Base-by-base conservation (phyloP, 2,888 invertebrate genomes). In the Erpobdella octoculata region DNA sequence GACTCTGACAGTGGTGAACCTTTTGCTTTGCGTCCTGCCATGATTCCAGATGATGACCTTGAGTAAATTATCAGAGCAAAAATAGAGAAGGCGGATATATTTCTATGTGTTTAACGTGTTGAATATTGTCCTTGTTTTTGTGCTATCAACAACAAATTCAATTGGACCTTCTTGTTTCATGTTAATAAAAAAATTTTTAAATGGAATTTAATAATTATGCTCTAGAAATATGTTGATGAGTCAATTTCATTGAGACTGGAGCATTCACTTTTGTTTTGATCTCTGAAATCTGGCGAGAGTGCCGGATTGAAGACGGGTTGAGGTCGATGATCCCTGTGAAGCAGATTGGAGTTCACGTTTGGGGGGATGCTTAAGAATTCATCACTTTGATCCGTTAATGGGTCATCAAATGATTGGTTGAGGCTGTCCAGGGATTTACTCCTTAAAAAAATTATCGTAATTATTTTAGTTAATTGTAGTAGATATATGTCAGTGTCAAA, bases 151-250 rank as follows among this genome's bases (percentile, higher is more conserved):
- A 28, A 53, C 2, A 18, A 53, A 25, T 18, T 15, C 8, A n/a
- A 12, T 15, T 53, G 18, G 21, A 25, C 25, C 4, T 48, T 53
- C 21, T 5, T 25, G 9, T 28, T 53, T 5, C 21, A 53, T 9
- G 1, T 15, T 53, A 8, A 53, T 1, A 53, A 12, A 12, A 2
- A 53, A n/a, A n/a, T n/a, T n/a, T 53, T 6, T 53, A 53, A 53
- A 53, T 53, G 53, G 4, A 62, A 41, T n/a, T 41, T 41, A 41
- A 41, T 15, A 62, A 62, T 9, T 0, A 35, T 62, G n/a, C 28
- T 28, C 31, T 12, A 62, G 35, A 62, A 62, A 62, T 62, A 62
- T 33, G 31, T 62, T 6, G 62, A 62, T 28, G 62, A 62, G 31
- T 62, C 62, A 18, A 62, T 9, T 33, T 62, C 62, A 18, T 62